A percentile compares a stretch with the other conserved stretches of the same genome.
Conservation (phyloP, 2,797 vertebrate species). For the Phalloptychus januarius region DNA sequence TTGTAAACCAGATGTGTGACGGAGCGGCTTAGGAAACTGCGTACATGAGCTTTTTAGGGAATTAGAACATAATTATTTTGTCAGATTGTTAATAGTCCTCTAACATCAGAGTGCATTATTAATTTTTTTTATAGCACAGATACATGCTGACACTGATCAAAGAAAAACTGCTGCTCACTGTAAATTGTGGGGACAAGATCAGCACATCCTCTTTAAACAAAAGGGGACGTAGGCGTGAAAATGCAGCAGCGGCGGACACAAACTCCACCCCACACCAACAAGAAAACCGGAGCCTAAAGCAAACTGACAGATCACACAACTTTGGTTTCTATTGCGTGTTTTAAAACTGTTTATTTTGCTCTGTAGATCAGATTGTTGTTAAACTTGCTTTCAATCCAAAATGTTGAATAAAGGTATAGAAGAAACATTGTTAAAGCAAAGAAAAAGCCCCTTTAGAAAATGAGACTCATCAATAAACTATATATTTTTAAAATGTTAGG, state of each 20-base stretch:
- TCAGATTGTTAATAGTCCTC: slow-evolving; percentile 63
- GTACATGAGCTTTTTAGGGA: slow-evolving; percentile 44
- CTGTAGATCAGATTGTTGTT: slow-evolving; percentile 24
- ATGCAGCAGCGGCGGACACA: slow-evolving; percentile 42
- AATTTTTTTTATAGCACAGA: slow-evolving; percentile 50
- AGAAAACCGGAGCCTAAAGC: slow-evolving; percentile 18
- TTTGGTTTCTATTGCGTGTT: slow-evolving; percentile 9
- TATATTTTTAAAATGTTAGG: slow-evolving; percentile 34
- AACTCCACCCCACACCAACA: slow-evolving; percentile 40
- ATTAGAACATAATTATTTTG: slow-evolving; percentile 72
- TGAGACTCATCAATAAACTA: slow-evolving; percentile 21
- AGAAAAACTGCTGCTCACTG: slow-evolving; percentile 69
- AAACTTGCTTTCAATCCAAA: slow-evolving; percentile 35
- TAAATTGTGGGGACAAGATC: slow-evolving; percentile 65
- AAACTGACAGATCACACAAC: slow-evolving; percentile 30
- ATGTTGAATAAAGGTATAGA: slow-evolving; percentile 21
- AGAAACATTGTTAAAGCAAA: slow-evolving; percentile 24
- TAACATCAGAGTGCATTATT: slow-evolving; percentile 59
- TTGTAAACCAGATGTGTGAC: slow-evolving; percentile 18
- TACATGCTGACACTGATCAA: slow-evolving; percentile 72
- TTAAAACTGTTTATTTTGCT: slow-evolving; percentile 4
- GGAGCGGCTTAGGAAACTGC: slow-evolving; percentile 29
- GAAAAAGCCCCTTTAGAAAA: slow-evolving; percentile 3
- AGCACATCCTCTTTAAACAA: slow-evolving; percentile 65
- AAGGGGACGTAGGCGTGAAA: slow-evolving; percentile 62